phyloP scores from a whole-genome alignment of 2,113 vertebrate genomes.

The Perognathus longimembris region DNA sequence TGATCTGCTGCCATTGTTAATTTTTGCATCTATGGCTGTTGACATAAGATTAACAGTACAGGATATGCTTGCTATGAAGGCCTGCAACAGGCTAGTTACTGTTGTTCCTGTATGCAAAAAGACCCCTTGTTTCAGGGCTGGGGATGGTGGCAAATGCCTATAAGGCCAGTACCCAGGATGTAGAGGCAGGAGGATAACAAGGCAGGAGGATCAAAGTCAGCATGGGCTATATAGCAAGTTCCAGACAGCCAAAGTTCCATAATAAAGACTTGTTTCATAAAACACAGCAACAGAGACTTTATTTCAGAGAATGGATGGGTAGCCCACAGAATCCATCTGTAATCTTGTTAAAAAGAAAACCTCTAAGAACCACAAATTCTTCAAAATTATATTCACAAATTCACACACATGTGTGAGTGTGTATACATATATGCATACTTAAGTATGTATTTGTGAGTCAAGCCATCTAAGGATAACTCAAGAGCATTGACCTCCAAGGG shows the following conservation, averaged over 20 bases:
- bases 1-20: constrained; percentile 27
- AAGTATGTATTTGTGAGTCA: background rate
- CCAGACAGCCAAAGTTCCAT: no score
- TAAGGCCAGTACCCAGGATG: no score
- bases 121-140: background rate
- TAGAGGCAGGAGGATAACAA: no score
- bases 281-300: no score
- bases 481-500: background rate
- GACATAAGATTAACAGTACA: background rate
- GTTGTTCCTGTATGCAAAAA: background rate
- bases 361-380: constrained; percentile 32
- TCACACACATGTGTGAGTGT: background rate
- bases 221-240: no score
- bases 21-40: background rate
- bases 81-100: background rate
- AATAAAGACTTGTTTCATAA: no score
- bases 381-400: constrained; percentile 26
- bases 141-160: no score
- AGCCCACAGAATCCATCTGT: background rate
- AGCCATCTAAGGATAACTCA: background rate
- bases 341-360: constrained; percentile 50
- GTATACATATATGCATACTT: background rate
- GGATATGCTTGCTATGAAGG: background rate
- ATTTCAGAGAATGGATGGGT: background rate
- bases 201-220: no score